Evolutionary conservation across 2,888 invertebrate species (phyloP).

Genomic region (Meghimatium bilineatum): DNA sequence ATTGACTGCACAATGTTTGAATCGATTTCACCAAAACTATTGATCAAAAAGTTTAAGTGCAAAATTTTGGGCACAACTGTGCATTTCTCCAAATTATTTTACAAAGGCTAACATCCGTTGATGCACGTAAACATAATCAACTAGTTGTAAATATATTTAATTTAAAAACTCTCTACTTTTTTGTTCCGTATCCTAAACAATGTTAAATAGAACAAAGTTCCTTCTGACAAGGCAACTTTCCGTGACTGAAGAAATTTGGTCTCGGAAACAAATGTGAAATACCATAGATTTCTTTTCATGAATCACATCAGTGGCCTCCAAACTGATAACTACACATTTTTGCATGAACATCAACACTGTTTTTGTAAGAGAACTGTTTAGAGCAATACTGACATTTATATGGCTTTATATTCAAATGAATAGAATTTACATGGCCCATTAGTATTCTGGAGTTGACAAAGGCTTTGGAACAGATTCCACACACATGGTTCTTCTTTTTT

Average conservation of each 20-base stretch:
- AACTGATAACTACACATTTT: conserved; percentile 35
- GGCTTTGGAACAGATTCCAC: conserved; percentile 43
- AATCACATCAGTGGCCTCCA: neutral
- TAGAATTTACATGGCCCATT: conserved; percentile 45
- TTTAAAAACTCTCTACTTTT: too few relatives aligned
- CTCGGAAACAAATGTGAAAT: neutral
- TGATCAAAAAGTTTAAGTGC: too few relatives aligned
- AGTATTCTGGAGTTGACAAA: conserved; percentile 45
- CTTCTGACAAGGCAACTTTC: neutral
- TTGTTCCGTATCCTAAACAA: too few relatives aligned
- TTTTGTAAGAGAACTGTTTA: conserved; percentile 43
- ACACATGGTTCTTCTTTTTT: conserved; percentile 45
- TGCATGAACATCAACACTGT: conserved; percentile 37
- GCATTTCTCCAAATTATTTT: too few relatives aligned
- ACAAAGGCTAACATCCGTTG: too few relatives aligned
- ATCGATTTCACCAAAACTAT: too few relatives aligned
- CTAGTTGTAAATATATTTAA: too few relatives aligned
- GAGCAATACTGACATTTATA: conserved; percentile 42
- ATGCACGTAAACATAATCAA: too few relatives aligned
- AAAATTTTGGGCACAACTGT: too few relatives aligned
- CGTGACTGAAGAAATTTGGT: neutral
- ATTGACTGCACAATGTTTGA: too few relatives aligned
- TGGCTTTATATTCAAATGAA: conserved; percentile 45
- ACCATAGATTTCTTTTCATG: neutral
- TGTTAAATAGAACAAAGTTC: too few relatives aligned